phyloP scores from a whole-genome alignment of 2,113 vertebrate genomes.

The Jacana jacana region DNA sequence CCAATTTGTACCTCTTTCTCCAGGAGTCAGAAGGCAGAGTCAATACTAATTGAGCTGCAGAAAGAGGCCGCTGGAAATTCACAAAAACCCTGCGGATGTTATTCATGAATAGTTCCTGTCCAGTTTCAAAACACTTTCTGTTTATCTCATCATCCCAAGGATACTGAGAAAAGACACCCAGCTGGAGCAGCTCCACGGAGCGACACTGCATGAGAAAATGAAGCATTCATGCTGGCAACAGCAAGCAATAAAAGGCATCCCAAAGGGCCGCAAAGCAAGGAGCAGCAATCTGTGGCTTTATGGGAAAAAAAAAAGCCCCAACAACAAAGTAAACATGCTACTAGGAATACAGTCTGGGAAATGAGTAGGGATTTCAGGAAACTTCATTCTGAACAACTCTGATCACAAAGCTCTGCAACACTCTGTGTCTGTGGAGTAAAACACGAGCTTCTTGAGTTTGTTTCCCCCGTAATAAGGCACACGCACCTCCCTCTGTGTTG shows the following conservation, averaged over 20 bases:
- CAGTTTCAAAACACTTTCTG: slow-evolving; percentile 38
- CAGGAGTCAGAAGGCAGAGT: background rate
- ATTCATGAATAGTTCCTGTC: slow-evolving; percentile 1
- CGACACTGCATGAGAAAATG: background rate
- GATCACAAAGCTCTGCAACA: background rate
- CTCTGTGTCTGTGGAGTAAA: background rate
- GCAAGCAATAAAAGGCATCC: background rate
- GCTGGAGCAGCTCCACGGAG: background rate
- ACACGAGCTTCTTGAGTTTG: background rate
- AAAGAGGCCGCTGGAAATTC: background rate
- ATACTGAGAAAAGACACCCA: slow-evolving; percentile 6
- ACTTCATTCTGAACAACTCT: background rate
- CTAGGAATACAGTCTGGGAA: background rate
- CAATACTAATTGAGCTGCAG: background rate
- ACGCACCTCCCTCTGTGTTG: slow-evolving; percentile 99
- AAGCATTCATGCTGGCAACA: background rate
- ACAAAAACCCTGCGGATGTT: slow-evolving; percentile 5
- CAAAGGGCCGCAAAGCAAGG: background rate
- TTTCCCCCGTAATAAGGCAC: slow-evolving; percentile 54
- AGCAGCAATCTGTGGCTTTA: background rate
- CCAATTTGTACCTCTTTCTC: background rate
- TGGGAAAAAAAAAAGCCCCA: too few species aligned
- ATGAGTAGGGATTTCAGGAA: background rate
- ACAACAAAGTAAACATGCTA: background rate
- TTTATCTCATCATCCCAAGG: slow-evolving; percentile 8